Evolutionary conservation across 2,888 invertebrate genomes (phyloP).

Genomic region (Cartodere bifasciata): DNA sequence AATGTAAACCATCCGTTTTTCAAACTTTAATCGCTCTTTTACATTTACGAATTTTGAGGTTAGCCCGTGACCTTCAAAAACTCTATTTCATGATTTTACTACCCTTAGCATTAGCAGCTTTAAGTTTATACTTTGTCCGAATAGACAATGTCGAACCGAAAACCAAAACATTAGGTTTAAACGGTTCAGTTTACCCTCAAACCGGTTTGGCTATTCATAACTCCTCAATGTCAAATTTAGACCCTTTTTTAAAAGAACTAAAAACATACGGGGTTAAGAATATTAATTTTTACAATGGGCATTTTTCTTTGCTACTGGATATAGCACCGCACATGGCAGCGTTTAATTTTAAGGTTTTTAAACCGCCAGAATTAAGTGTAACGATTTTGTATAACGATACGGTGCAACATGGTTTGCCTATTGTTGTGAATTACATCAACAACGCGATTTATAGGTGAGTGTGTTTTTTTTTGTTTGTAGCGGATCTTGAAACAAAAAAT

Average conservation of each 20-base stretch:
- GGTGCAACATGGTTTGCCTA: slow-evolving; percentile 64
- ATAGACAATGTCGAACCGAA: slow-evolving; percentile 49
- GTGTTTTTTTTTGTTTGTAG: too few species aligned
- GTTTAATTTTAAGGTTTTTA: slow-evolving; percentile 45
- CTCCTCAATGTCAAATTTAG: slow-evolving; percentile 33
- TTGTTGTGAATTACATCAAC: slow-evolving; percentile 57
- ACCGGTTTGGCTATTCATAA: slow-evolving; percentile 52
- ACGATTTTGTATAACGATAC: slow-evolving; percentile 67
- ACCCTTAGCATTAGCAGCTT: slow-evolving; percentile 54
- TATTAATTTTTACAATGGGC: slow-evolving; percentile 48
- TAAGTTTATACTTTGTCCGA: slow-evolving; percentile 50
- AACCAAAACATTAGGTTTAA: slow-evolving; percentile 48
- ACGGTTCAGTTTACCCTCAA: slow-evolving; percentile 43
- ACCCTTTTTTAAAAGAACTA: slow-evolving; percentile 28
- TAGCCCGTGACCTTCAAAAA: slow-evolving; percentile 52
- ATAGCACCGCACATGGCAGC: slow-evolving; percentile 56
- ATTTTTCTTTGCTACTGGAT: slow-evolving; percentile 48
- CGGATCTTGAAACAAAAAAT: too few species aligned
- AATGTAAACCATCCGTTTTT: slow-evolving; percentile 47
- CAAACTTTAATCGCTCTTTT: slow-evolving; percentile 56
- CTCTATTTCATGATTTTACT: slow-evolving; percentile 62
- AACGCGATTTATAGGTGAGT: slow-evolving; percentile 57
- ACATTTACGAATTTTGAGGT: slow-evolving; percentile 49
- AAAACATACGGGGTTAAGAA: slow-evolving; percentile 28
- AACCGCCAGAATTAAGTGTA: slow-evolving; percentile 41